Evolutionary conservation across 64 coral and sea anemone genomes (phyloP), one percentile per base, ranked within the genome.

Genomic region (Pachyseris speciosa): DNA sequence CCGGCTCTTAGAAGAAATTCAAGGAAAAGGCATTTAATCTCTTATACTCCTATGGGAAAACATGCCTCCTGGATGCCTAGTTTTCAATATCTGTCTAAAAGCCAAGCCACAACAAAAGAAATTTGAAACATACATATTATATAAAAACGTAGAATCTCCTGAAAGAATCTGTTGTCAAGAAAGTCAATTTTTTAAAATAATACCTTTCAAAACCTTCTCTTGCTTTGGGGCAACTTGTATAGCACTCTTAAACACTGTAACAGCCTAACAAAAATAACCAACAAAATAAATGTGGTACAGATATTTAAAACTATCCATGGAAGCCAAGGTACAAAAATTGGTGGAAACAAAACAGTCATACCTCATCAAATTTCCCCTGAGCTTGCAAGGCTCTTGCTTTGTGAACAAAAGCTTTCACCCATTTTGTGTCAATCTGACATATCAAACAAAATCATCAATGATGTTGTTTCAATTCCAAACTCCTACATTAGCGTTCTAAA

Each of bases 381-480:
- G 77, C 77, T 81, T 81, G 77, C 33, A 81, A 34, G 27, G 77
- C 77, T 63, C 53, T 81, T 20, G 77, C 77, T 63, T 81, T 81
- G 53, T 81, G 77, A 81, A 81, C 77, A 81, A 81, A 81, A 9
- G 77, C 77, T 63, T 81, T 81, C 6, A 63, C 77, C 22, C 77
- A 81, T 37, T 60, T 80, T n/a, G 51, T 19, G 24, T 81, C 77
- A 63, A 81, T 81, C 77, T 81, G 15, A 81, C 16, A 61, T 26
- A 25, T 25, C 22, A 71, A 17, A 39, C 29, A 12, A n/a, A 70
- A 57, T n/a, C n/a, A 57, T 57, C n/a, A n/a, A n/a, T n/a, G n/a
- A 7, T 49, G 47, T 49, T 9, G 15, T 49, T 9, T 49, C 47
- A 49, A n/a, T n/a, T n/a, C n/a, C n/a, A n/a, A n/a, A n/a, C n/a